These are phyloP conservation scores for Casuarius casuarius DNA, from an alignment of 2,113 vertebrate genomes.

Conservation along the genomic window DNA sequence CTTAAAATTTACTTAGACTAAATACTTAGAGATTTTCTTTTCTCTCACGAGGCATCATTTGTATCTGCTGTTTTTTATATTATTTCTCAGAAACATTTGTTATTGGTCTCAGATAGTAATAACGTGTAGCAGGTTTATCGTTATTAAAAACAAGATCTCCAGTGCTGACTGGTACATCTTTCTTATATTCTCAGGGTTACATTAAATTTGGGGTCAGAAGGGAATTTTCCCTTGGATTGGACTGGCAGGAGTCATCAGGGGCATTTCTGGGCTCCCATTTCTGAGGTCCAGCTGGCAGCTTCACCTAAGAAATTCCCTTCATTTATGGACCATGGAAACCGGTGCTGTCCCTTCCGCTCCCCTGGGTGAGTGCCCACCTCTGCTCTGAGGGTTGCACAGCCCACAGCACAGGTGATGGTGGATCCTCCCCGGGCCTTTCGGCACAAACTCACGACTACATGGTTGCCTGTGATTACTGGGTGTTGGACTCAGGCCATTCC, in stretches of 20 bases:
- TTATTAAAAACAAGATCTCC: not conserved
- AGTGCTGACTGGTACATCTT: not conserved
- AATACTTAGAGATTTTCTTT: not conserved
- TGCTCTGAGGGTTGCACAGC: accelerated
- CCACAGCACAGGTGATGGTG: accelerated
- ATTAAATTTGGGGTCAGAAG: not conserved
- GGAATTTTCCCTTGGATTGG: not conserved
- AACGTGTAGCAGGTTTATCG: not conserved
- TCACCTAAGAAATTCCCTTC: not conserved
- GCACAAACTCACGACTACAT: too few relatives aligned
- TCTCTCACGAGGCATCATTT: not conserved
- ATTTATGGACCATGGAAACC: not conserved
- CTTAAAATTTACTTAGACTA: too few relatives aligned
- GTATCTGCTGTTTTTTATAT: not conserved
- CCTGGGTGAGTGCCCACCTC: accelerated
- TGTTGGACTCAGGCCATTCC: too few relatives aligned
- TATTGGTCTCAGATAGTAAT: not conserved
- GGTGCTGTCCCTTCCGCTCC: not conserved
- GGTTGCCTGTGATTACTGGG: too few relatives aligned
- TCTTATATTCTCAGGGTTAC: not conserved
- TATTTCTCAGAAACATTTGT: not conserved
- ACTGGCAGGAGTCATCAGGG: not conserved
- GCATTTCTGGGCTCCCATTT: not conserved
- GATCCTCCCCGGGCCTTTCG: not conserved
- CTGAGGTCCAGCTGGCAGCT: not conserved